Conservation (phyloP, 2,113 vertebrate genomes). For the Ictalurus furcatus region DNA sequence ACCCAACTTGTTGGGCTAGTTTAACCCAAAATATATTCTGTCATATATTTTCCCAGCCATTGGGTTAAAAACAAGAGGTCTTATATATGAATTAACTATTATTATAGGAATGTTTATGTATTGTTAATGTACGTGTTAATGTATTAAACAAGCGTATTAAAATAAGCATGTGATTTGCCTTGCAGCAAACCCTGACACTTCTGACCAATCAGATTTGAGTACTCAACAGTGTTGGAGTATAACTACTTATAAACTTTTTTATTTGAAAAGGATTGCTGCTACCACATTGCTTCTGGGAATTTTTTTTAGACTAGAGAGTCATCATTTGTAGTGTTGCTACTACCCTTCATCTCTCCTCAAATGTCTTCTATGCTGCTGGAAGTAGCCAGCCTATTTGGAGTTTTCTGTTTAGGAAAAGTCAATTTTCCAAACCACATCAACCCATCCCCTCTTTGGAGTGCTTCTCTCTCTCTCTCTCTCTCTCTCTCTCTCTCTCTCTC, state of each 20-base stretch:
- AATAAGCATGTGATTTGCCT: neutral
- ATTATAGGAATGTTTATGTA: neutral
- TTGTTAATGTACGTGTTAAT: neutral
- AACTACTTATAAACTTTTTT: neutral
- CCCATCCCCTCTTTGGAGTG: neutral
- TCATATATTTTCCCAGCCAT: too few relatives aligned
- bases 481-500: too few relatives aligned
- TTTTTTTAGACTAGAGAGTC: neutral
- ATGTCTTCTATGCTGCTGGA: neutral
- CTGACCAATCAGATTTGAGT: too few relatives aligned
- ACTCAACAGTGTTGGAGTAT: neutral
- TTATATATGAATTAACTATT: too few relatives aligned
- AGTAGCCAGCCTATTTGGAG: neutral
- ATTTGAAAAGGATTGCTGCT: neutral
- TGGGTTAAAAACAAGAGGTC: too few relatives aligned
- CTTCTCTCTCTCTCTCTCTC: neutral
- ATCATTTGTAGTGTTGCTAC: neutral
- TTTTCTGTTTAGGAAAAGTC: conserved; percentile 1
- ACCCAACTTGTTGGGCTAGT: too few relatives aligned
- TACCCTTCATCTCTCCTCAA: neutral
- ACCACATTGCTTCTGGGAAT: neutral
- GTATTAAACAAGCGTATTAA: neutral
- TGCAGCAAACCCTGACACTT: neutral
- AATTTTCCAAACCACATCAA: conserved; percentile 21
- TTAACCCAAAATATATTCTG: too few relatives aligned